Percentiles rank a stretch among this genome's conserved stretches.
phyloP scores from a whole-genome alignment of 2,113 vertebrate genomes.

The Platysternon megacephalum region DNA sequence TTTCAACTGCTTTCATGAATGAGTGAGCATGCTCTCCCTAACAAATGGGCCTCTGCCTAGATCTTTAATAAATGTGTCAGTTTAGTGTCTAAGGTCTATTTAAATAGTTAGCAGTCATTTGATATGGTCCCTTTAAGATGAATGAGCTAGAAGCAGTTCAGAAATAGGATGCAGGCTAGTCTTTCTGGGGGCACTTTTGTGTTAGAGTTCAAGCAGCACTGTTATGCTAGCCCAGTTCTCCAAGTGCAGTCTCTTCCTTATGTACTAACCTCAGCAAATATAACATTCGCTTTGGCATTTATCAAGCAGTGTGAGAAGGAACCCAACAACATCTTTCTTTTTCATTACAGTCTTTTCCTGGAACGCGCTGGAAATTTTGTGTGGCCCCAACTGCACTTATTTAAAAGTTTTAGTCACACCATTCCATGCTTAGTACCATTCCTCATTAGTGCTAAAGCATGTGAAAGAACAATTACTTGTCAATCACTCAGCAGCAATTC shows the following conservation, averaged over 20 bases:
- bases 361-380: background rate
- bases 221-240: background rate
- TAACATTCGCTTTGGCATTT: background rate
- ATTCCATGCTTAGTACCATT: background rate
- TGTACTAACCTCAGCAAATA: background rate
- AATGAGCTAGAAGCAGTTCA: background rate
- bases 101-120: background rate
- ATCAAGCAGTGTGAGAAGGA: background rate
- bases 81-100: background rate
- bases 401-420: background rate
- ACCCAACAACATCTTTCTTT: background rate
- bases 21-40: constrained; percentile 11
- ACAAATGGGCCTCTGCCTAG: constrained; percentile 28
- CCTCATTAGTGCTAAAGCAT: background rate
- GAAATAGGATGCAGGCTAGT: background rate
- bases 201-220: background rate
- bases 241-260: background rate
- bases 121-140: background rate
- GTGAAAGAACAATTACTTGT: background rate
- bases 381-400: background rate
- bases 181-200: background rate
- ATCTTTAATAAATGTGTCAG: constrained; percentile 5
- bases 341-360: background rate
- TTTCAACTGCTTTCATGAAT: constrained; percentile 7
- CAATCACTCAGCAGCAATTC: background rate